Conservation (phyloP, 2,888 invertebrate species). For the Priocnemis perturbator region DNA sequence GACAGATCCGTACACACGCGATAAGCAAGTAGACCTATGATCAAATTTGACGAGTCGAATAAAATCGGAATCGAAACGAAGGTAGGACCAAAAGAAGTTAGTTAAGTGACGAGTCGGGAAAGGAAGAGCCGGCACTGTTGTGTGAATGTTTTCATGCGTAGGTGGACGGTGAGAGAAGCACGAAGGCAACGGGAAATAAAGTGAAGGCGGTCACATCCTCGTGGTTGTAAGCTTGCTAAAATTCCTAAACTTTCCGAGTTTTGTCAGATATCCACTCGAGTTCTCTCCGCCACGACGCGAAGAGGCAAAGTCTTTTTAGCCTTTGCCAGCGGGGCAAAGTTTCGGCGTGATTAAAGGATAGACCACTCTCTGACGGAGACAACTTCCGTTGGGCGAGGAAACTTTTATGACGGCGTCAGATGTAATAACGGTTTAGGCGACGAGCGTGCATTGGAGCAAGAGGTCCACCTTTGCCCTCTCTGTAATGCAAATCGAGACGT, state of each 20-base stretch:
- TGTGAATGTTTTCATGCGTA: too few relatives aligned
- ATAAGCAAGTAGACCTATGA: background rate
- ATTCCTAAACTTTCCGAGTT: slow-evolving; percentile 13
- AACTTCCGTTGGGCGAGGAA: slow-evolving; percentile 23
- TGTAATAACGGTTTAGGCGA: slow-evolving; percentile 31
- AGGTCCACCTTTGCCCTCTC: slow-evolving; percentile 26
- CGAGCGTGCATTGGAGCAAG: slow-evolving; percentile 14
- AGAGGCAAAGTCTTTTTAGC: background rate
- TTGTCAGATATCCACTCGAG: background rate
- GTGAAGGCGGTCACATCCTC: background rate
- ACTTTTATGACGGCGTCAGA: slow-evolving; percentile 36
- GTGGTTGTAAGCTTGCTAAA: background rate
- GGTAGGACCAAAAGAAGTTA: background rate
- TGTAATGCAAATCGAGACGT: slow-evolving; percentile 40
- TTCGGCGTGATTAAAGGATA: slow-evolving; percentile 40
- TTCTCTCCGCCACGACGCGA: background rate
- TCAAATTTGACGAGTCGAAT: background rate
- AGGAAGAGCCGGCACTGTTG: too few relatives aligned
- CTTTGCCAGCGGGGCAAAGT: slow-evolving; percentile 12
- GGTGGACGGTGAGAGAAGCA: background rate
- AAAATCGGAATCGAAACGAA: background rate
- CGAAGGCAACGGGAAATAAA: background rate
- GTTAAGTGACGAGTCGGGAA: too few relatives aligned
- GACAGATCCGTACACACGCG: too few relatives aligned
- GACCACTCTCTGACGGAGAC: slow-evolving; percentile 27